Evolutionary conservation across 1,140 invertebrate genomes (phyloP), one percentile per base, ranked within the genome.

Genomic region (Chrysopa pallens): DNA sequence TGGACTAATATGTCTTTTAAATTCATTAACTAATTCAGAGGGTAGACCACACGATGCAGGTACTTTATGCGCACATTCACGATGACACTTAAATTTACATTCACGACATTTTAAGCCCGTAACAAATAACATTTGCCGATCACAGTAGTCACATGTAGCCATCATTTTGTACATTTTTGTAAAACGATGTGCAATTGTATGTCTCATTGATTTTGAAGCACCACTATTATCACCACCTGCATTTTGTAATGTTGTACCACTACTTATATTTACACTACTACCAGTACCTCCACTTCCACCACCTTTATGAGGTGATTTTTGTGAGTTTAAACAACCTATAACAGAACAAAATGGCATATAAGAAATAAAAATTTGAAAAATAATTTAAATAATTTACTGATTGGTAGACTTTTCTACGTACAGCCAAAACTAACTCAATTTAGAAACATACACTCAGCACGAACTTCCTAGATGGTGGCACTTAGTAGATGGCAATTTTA

Each of bases 21-120:
- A 92, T 47, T 82, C 78, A 43, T 85, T 73, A 13, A 93, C 72
- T 52, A 85, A 76, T 59, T 83, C 84, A 37, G 74, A 70, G 23
- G 89, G 86, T 50, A 95, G 64, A 31, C 88, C 86, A 64, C 91
- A 96, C 28, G 86, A 89, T 1, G 87, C 84, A 50, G 86, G 83
- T 47, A 91, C 90, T 69, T 87, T 89, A 17, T 74, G 73, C 53
- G 85, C 83, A 63, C 92, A 96, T 54, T 93, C 86, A 54, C 80
- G 74, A 59, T 57, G 70, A 65, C 89, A 95, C 53, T 87, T 88
- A 65, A 87, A 95, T 68, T 93, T 94, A 73, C 91, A 96, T 59
- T 93, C 86, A 61, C 82, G 92, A 63, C 92, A 96, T 61, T 87
- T 91, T 40, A 87, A 70, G 37, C 80, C 75, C 7, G 71, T 72